Conservation (phyloP, 1,140 invertebrate species). For the Psix sp. region DNA sequence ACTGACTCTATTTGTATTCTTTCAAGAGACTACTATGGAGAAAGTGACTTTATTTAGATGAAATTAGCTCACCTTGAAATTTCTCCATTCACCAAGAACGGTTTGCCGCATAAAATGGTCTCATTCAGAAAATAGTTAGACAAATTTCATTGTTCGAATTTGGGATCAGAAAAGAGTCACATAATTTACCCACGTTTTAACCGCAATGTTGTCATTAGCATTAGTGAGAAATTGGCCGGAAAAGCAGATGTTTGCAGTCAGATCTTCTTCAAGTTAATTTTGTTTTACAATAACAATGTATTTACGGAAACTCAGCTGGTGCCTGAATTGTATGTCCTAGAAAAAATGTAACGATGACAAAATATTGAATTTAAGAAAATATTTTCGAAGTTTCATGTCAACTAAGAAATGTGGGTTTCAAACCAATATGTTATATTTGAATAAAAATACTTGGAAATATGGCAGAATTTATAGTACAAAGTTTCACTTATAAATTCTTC, state of each 20-base stretch:
- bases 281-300: conserved; percentile 14
- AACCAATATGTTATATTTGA: too few species aligned
- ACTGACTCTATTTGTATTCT: conserved; percentile 7
- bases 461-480: too few species aligned
- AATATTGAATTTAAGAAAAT: too few species aligned
- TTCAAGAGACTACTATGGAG: background rate
- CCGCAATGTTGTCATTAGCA: conserved; percentile 36
- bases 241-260: conserved; percentile 40
- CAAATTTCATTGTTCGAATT: conserved; percentile 10
- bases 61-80: conserved; percentile 24
- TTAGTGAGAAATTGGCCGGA: conserved; percentile 21
- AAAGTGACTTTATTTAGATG: conserved; percentile 22
- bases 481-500: too few species aligned
- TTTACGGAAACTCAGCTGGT: conserved; percentile 14
- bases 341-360: background rate
- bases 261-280: conserved; percentile 14
- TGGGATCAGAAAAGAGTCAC: background rate
- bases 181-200: conserved; percentile 1
- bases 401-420: too few species aligned
- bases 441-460: too few species aligned
- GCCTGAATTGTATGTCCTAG: background rate
- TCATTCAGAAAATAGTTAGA: conserved; percentile 1
- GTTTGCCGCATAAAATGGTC: conserved; percentile 20
- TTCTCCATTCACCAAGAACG: conserved; percentile 14
- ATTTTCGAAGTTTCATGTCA: too few species aligned